A percentile compares a stretch with the other conserved stretches of the same genome.
Evolutionary conservation across 2,797 vertebrate species (phyloP).

Genomic region (Melanotaenia pygmaea): DNA sequence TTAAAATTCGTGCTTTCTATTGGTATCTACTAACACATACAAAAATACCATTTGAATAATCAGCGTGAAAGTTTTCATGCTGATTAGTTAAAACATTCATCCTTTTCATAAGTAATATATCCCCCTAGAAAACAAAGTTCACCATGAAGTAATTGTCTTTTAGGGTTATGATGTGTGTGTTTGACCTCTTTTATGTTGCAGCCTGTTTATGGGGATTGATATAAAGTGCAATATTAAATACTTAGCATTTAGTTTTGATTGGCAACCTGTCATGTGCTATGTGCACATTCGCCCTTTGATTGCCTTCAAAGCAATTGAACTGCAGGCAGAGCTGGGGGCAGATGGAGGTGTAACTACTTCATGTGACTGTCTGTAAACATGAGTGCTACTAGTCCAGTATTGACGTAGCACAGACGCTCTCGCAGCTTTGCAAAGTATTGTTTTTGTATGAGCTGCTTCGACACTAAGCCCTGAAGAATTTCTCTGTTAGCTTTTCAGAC

Average conservation of each 20-base stretch:
- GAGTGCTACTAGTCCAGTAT: neutral
- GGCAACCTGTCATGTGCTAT: neutral
- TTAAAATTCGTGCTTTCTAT: neutral
- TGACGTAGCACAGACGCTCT: slow-evolving; percentile 32
- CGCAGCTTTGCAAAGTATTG: slow-evolving; percentile 60
- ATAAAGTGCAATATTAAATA: neutral
- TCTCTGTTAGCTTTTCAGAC: slow-evolving; percentile 79
- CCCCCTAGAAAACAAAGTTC: too few species aligned
- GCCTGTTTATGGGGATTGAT: neutral
- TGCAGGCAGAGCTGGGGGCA: neutral
- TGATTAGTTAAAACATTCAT: too few species aligned
- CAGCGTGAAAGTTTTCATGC: neutral
- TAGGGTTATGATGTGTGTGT: neutral
- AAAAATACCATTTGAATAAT: neutral
- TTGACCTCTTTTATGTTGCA: neutral
- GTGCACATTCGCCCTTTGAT: slow-evolving; percentile 3
- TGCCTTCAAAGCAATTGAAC: neutral
- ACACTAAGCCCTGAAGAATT: slow-evolving; percentile 81
- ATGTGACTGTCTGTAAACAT: neutral
- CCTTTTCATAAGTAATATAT: neutral
- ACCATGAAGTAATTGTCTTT: neutral
- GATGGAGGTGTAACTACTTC: neutral
- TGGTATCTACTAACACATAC: neutral
- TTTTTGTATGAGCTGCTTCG: slow-evolving; percentile 57
- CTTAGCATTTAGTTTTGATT: neutral